These are phyloP conservation scores for Spialia ferax DNA, from an alignment of 2,888 invertebrate species.

Conservation along the genomic window DNA sequence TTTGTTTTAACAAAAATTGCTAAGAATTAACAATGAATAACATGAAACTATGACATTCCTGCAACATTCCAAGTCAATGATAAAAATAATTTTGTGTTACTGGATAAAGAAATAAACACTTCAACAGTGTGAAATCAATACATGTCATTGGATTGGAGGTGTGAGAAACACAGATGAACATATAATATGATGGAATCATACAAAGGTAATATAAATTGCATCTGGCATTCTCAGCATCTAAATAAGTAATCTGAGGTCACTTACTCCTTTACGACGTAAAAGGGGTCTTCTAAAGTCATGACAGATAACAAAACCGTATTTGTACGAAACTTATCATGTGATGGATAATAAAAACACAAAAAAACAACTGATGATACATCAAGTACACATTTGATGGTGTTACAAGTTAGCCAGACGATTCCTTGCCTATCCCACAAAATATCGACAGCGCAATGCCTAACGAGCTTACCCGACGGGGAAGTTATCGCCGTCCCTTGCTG, in stretches of 20 bases:
- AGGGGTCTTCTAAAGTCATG: slow-evolving; percentile 99
- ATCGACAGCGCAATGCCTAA: slow-evolving; percentile 77
- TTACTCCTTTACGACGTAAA: slow-evolving; percentile 99
- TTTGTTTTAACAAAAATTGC: too few species aligned
- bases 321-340: slow-evolving; percentile 69
- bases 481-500: slow-evolving; percentile 76
- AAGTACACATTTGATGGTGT: slow-evolving; percentile 52
- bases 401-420: slow-evolving; percentile 58
- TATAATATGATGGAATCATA: slow-evolving; percentile 23
- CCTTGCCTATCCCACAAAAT: slow-evolving; percentile 80
- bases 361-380: slow-evolving; percentile 43
- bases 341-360: slow-evolving; percentile 50
- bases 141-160: neutral
- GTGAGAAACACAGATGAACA: neutral
- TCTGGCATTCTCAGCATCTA: slow-evolving; percentile 28
- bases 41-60: too few species aligned
- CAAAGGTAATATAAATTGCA: slow-evolving; percentile 20
- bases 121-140: slow-evolving; percentile 11
- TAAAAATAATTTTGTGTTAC: neutral
- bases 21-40: too few species aligned
- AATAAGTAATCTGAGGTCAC: slow-evolving; percentile 67
- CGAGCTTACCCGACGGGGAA: slow-evolving; percentile 65
- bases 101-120: neutral
- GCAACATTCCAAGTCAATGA: too few species aligned
- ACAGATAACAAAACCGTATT: slow-evolving; percentile 83